Conservation (phyloP, 2,113 vertebrate genomes). For the Melozone crissalis region DNA sequence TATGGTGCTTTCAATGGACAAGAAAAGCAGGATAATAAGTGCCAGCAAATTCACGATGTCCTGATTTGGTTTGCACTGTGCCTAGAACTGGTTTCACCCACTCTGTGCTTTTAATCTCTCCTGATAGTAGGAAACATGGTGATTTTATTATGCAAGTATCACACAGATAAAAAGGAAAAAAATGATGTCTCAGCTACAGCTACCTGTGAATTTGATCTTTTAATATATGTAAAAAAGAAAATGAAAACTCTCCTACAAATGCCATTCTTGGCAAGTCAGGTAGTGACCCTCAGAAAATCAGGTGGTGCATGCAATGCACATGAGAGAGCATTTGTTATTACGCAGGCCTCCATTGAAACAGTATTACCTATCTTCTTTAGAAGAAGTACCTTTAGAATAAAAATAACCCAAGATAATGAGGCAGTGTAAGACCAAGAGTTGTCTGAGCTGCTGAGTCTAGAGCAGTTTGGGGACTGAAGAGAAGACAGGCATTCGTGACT, state of each 20-base stretch:
- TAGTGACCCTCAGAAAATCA: not conserved
- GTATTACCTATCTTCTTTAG: not conserved
- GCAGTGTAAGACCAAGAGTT: not conserved
- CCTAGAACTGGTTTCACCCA: conserved; percentile 24
- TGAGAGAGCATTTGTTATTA: not conserved
- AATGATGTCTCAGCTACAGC: not conserved
- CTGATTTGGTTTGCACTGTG: conserved; percentile 22
- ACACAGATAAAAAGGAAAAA: conserved; percentile 20
- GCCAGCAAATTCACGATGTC: not conserved
- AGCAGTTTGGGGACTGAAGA: not conserved
- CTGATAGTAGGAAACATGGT: conserved; percentile 13
- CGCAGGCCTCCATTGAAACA: no score
- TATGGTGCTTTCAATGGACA: conserved; percentile 14
- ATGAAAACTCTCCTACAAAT: not conserved
- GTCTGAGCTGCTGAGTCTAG: not conserved
- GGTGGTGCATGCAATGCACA: not conserved
- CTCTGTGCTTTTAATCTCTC: not conserved
- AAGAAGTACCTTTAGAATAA: not conserved
- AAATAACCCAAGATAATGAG: not conserved
- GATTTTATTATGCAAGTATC: not conserved
- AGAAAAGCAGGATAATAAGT: conserved; percentile 34
- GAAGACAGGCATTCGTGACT: not conserved
- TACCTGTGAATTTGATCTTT: not conserved
- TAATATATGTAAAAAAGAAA: not conserved
- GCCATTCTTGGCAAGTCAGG: fast-evolving